Evolutionary conservation across 2,888 invertebrate species (phyloP), one percentile per base, ranked within the genome.

Genomic region (Sepioteuthis lessoniana): DNA sequence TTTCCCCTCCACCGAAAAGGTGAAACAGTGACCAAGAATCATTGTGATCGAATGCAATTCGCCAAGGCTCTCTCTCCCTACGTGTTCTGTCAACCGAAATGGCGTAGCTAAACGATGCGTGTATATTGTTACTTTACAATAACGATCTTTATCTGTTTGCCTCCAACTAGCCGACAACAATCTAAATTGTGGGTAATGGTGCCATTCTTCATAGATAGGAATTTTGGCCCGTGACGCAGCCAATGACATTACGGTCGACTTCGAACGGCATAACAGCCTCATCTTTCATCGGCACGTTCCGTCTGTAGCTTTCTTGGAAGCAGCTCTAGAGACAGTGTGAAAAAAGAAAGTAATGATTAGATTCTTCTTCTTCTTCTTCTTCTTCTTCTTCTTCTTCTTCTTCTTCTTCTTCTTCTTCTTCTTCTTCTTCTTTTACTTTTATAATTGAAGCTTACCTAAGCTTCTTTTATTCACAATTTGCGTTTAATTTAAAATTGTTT

Each of bases 121-220:
- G 35, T 35, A 76, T 76, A n/a, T 76, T 76, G 76, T 76, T 76
- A 76, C 76, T 76, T 76, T 76, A 76, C 76, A 76, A n/a, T n/a
- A 76, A 76, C n/a, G 35, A 76, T 76, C 76, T 76, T 76, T 76
- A 76, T 76, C 76, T 76, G 76, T 76, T 76, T 19, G 76, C 35
- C n/a, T 76, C 76, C 76, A 76, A 76, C 35, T 76, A n/a, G 16
- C 76, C 76, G 76, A 76, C 76, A 76, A 76, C 76, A 76, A 76
- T 76, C 76, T 76, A 76, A 76, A 76, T 76, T 76, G n/a, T n/a
- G 76, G n/a, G 76, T 76, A 76, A 76, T 76, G 76, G 76, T 76
- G 76, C 76, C 76, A 76, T n/a, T 76, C 76, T n/a, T 76, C 76
- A 76, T 76, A 76, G 76, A 76, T 16, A 35, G n/a, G n/a, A 35